Evolutionary conservation across 2,888 invertebrate genomes (phyloP), one percentile per base, ranked within the genome.

Genomic region (Torymus tubicola): DNA sequence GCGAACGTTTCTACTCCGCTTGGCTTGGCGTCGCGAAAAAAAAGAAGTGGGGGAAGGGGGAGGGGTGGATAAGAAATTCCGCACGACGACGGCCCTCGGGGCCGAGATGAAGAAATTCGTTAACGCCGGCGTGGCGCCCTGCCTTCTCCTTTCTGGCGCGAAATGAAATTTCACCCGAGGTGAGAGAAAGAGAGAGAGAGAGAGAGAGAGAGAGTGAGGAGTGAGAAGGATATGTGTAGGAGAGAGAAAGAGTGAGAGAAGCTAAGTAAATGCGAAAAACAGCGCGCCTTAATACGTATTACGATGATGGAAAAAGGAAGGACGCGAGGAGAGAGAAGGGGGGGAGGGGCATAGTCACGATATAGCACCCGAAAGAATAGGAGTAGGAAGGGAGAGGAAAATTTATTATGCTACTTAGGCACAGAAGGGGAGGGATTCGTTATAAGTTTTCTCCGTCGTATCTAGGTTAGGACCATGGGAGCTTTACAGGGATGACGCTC

Each of bases 21-120:
- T 8, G 42, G 42, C 42, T 42, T 57, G 16, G 14, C n/a, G 60
- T 50, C 18, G 31, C 12, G 16, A 21, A 21, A 57, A 63, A 50
- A 18, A 50, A 60, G 21, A 21, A 21, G 21, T 21, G 42, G 8
- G 42, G 8, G 10, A 8, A 8, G 3, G 31, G 2, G 31, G 3
- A 8, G 42, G 42, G 42, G 10, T 5, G 42, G 42, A 42, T 42
- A 42, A 42, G 42, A 42, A 42, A 42, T 42, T 42, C 42, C 42
- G 42, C 42, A 42, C 42, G 42, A 42, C 8, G 42, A 8, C 42
- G 42, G 42, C 42, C 21, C 18, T 31, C 58, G 65, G 8, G 74
- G 31, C 4, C 42, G 12, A 42, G 65, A 31, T 64, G 50, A 73
- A 50, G 76, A 68, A 61, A 68, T 76, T 61, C 68, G 65, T 74